These are phyloP conservation scores for Brachymystax lenok DNA, from an alignment of 2,797 vertebrate species.

Conservation along the genomic window DNA sequence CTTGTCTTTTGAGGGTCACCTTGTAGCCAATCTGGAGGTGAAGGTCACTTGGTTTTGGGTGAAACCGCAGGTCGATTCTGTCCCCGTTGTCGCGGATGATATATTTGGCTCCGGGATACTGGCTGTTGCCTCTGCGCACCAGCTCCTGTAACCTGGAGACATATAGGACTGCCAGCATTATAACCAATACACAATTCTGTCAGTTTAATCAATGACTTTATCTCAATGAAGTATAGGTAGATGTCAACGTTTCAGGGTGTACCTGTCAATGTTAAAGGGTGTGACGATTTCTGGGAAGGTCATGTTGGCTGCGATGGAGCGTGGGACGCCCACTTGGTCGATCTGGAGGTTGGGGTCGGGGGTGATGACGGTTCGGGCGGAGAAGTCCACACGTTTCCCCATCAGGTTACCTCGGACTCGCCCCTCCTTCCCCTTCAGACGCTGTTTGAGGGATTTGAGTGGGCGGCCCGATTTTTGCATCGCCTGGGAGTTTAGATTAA, in stretches of 20 bases:
- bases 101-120: slow-evolving; percentile 96
- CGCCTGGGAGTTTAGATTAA: slow-evolving; percentile 72
- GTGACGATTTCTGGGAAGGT: slow-evolving; percentile 96
- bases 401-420: slow-evolving; percentile 95
- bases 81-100: slow-evolving; percentile 96
- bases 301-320: slow-evolving; percentile 96
- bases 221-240: no score
- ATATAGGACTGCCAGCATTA: not conserved
- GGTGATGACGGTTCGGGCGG: slow-evolving; percentile 94
- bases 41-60: slow-evolving; percentile 96
- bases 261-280: slow-evolving; percentile 96
- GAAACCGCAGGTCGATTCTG: slow-evolving; percentile 94
- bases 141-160: slow-evolving; percentile 88
- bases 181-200: not conserved
- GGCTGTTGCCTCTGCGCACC: slow-evolving; percentile 93
- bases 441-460: slow-evolving; percentile 93
- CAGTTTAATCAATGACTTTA: no score
- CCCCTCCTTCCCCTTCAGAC: slow-evolving; percentile 94
- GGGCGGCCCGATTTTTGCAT: slow-evolving; percentile 98
- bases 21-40: slow-evolving; percentile 97
- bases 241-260: not conserved
- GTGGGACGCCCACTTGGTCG: slow-evolving; percentile 94
- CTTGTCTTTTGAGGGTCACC: slow-evolving; percentile 56
- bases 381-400: slow-evolving; percentile 97
- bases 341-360: slow-evolving; percentile 96